Evolutionary conservation across 2,888 invertebrate species (phyloP), one percentile per base, ranked within the genome.

Genomic region (Crossocerus cetratus): DNA sequence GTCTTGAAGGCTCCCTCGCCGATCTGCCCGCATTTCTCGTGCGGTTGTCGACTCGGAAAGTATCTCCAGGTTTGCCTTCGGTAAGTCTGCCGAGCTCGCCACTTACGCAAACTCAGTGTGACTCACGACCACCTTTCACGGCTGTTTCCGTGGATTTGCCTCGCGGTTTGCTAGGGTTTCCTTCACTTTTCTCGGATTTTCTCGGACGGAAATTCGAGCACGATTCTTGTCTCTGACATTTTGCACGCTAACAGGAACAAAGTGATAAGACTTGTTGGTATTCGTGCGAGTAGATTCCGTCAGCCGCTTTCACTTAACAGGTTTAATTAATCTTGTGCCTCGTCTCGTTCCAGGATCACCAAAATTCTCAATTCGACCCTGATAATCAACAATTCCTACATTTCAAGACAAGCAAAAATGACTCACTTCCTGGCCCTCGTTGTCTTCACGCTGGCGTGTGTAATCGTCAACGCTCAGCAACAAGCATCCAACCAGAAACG

Each of bases 31-130:
- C 90, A 90, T 90, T 90, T 89, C 89, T 87, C 90, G 90, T 90
- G 90, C 90, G 90, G 90, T 90, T 90, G 90, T 90, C 90, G 89
- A 86, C 90, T 88, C 90, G 90, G 85, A 89, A 89, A 89, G 87
- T 88, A 85, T 87, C 88, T 86, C 86, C 87, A 82, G 87, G 84
- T 83, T 74, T 85, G 86, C 83, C 83, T 83, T 87, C 88, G 89
- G 89, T 90, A 88, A 89, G 89, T 86, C 65, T 53, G 66, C 49
- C 49, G 59, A 62, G 23, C 55, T 45, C 18, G 5, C 20, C 16
- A 22, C 22, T 22, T 55, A 49, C 49, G 32, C 32, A 32, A 32
- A 32, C 32, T 32, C 11, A 1, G 8, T 5, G 0, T 11, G 32
- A 32, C 32, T 1, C 32, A 32, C 8, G 8, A 32, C 5, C 8